Evolutionary conservation across 1,140 invertebrate species (phyloP), one percentile per base, ranked within the genome.

Genomic region (Leptestheria dahalacensis): DNA sequence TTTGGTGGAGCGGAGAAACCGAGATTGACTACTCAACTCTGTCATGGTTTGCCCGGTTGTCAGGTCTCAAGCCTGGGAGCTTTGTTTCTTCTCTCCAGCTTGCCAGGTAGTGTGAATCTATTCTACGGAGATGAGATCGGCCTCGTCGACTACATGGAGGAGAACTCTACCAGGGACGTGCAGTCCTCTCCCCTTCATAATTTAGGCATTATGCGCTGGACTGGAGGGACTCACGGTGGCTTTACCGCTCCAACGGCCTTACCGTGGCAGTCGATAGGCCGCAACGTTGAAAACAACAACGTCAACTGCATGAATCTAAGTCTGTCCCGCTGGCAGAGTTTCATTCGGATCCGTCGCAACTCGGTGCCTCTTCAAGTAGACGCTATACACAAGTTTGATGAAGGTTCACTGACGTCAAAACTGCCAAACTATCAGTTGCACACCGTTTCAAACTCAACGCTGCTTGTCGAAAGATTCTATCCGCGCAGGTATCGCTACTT

Each of bases 51-150:
- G 11, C 23, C 15, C 3, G 58, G n/a, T 1, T 52, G 58, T 60
- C 81, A 1, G 72, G 73, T 11, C 52, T 75, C 23, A 69, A 72
- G 41, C 69, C 57, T 74, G 12, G 81, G 82, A 2, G 75, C 80
- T 1, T 77, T 78, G 11, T 71, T 86, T 48, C 71, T 90, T 59
- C 77, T 82, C 60, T 76, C 88, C 66, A 81, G 82, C 72, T 68
- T 91, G 23, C 86, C 88, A 1, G 88, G 88, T 3, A 86, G 85
- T 10, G 78, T 84, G 0, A 86, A 77, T 63, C 79, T 90, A 64
- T 85, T 88, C 68, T 88, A 89, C 68, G 85, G 85, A 4, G 86
- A 90, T 69, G 86, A 88, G 75, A 78, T 88, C 61, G 78, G 77
- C 18, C 48, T 69, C 10, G 20, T 57, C 21, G 61, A 65, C 23